Conservation (phyloP, 2,113 vertebrate species). For the Uria lomvia region DNA sequence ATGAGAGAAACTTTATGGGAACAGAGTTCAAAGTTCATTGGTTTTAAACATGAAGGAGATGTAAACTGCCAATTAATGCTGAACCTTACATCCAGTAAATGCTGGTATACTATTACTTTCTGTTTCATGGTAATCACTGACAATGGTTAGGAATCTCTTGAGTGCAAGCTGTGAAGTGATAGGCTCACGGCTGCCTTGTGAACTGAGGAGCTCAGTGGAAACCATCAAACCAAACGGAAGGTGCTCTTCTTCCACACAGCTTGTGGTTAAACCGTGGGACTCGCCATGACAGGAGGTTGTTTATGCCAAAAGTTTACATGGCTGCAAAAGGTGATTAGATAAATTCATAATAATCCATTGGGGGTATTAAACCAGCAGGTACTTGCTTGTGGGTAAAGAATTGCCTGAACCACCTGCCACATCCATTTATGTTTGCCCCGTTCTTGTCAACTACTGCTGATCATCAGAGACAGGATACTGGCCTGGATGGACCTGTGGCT, state of each 20-base stretch:
- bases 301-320: neutral
- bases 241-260: neutral
- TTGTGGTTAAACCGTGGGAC: neutral
- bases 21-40: neutral
- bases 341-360: neutral
- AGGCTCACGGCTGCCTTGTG: fast-evolving
- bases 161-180: neutral
- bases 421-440: neutral
- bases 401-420: neutral
- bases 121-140: neutral
- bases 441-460: neutral
- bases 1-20: neutral
- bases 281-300: neutral
- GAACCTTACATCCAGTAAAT: neutral
- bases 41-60: neutral
- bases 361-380: neutral
- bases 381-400: neutral
- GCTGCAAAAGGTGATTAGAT: neutral
- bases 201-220: neutral
- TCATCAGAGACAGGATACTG: neutral
- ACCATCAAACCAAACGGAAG: neutral
- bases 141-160: neutral
- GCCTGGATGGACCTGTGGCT: neutral
- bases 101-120: neutral
- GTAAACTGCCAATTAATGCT: neutral